Base-by-base conservation (phyloP, 2,113 vertebrate species). In the Accipiter virgatus region DNA sequence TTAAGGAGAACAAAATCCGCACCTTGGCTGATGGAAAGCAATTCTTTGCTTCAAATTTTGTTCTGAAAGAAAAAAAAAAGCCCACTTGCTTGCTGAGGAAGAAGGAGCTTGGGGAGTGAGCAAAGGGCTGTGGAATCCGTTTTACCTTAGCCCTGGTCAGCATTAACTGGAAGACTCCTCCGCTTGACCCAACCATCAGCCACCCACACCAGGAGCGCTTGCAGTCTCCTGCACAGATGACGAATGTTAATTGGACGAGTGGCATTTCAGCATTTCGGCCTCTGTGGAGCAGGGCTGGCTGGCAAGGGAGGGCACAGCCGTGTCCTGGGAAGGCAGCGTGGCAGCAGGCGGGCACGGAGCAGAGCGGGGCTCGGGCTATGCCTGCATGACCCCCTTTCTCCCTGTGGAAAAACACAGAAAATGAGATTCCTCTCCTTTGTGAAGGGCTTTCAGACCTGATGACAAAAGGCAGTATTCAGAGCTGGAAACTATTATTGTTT, bases 351-450 rank as follows among this genome's bases (percentile, higher is more conserved):
- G 89, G 95, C 81, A 72, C 47, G 36, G 56, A 90, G 78, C 12
- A 40, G 21, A 72, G 87, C 5, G 0, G 32, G 29, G 42, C 82
- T 81, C 6, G 0, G 13, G 67, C 88, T 73, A 34, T 40, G 79
- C 81, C 83, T 66, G 65, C 1, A 0, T 90, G 94, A 89, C 93
- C 92, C 70, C 55, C 26, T 55, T 81, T 88, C 91, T 97, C 79
- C 82, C 34, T 43, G 74, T 96, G 93, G 87, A 97, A 96, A 93
- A 95, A 91, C 86, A 90, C 81, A 94, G 91, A 97, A 94, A 97
- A 97, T 93, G 89, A 96, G 95, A 97, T 95, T 95, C 96, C 87
- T 80, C 75, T 88, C 81, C 89, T 96, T 95, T 96, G 96, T 97
- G 53, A 94, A 86, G 42, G 42, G 78, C 94, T 96, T 97, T 97